phyloP scores from a whole-genome alignment of 2,113 vertebrate species.

The Planiliza haematocheilus region DNA sequence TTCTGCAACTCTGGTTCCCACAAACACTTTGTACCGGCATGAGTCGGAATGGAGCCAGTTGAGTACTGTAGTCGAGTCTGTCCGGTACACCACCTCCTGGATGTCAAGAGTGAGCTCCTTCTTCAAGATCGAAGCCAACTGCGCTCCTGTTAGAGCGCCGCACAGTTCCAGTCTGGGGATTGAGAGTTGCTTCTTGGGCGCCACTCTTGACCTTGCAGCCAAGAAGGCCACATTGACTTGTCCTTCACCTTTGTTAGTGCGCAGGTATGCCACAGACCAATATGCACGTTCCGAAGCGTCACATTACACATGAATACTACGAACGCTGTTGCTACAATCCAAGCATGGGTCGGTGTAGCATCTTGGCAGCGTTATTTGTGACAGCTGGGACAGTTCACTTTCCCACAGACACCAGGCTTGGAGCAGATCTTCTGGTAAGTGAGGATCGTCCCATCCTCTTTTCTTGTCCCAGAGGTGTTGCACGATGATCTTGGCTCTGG shows the following conservation, averaged over 20 bases:
- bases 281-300: accelerated
- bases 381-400: background rate
- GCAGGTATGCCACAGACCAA: background rate
- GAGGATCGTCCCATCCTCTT: background rate
- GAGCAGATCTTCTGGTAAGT: background rate
- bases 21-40: no score
- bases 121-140: no score
- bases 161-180: background rate
- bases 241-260: background rate
- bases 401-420: background rate
- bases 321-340: background rate
- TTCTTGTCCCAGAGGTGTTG: background rate
- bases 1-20: no score
- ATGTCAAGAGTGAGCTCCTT: no score
- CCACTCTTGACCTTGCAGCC: background rate
- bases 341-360: background rate
- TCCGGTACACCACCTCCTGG: no score
- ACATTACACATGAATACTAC: no score
- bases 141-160: background rate
- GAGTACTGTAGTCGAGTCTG: no score
- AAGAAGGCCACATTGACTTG: background rate
- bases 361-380: background rate
- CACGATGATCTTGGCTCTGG: no score
- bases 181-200: background rate
- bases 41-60: no score